Evolutionary conservation across 2,113 vertebrate species (phyloP), one percentile per base, ranked within the genome.

Genomic region (Hydrolagus affinis): DNA sequence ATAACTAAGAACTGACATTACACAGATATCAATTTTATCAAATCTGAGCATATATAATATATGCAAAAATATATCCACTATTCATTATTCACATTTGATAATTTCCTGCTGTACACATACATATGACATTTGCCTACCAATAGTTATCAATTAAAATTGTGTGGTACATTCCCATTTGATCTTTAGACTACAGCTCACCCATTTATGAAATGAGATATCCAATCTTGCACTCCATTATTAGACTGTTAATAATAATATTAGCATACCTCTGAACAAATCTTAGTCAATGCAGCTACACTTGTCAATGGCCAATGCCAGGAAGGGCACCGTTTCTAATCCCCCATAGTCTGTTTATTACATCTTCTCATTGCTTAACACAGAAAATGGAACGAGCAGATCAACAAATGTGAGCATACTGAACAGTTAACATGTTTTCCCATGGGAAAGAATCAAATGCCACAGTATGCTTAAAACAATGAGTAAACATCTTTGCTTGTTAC

Each of bases 71-170:
- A 44, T 44, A 44, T 44, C 44, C 44, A 44, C 1, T 32, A 66
- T 83, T 83, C 11, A n/a, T 28, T 68, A 23, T 66, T 0, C 25
- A 30, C 70, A 19, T 3, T 83, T 15, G 66, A 83, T 64, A 83
- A 83, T 11, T 75, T 56, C 32, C 57, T 77, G 15, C 17, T 10
- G 28, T 66, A 17, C 30, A 32, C 9, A 68, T 19, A 12, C 62
- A 60, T 64, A 62, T 62, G 0, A 64, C 21, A 83, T 30, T 15
- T 62, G 28, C 25, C 25, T 17, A 4, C 15, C 25, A 6, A 62
- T 80, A 83, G 59, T 68, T 83, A 68, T 83, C 78, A 83, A 25
- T 83, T 64, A 83, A 66, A 66, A 83, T 21, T n/a, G 23, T 66
- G 23, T 66, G 62, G 19, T 66, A 32, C 62, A 83, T 83, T 32